Conservation (phyloP, 2,113 vertebrate genomes). For the Tachycineta bicolor region DNA sequence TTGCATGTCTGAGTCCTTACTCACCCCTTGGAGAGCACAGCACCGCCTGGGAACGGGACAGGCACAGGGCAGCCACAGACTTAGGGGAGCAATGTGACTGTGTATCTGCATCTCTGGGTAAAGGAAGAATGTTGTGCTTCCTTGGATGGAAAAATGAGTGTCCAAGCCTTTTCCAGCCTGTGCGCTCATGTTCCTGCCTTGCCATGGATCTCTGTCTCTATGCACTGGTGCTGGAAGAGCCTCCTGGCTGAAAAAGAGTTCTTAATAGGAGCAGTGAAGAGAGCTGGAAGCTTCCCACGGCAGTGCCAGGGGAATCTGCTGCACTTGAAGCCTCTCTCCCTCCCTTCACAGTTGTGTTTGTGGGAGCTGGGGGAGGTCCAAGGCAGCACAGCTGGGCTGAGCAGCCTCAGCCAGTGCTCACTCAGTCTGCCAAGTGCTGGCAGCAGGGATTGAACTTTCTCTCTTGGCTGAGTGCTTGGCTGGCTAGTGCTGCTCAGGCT, state of each 20-base stretch:
- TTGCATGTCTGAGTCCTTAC: constrained; percentile 28
- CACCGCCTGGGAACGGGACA: accelerated
- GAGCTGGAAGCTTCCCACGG: neutral
- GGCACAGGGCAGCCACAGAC: neutral
- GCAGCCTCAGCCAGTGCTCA: neutral
- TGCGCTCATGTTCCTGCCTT: neutral
- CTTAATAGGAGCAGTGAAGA: neutral
- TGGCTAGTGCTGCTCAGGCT: neutral
- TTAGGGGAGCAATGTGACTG: neutral
- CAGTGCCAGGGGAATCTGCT: neutral
- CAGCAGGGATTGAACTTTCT: neutral
- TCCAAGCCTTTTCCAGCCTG: neutral
- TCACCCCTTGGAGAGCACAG: neutral
- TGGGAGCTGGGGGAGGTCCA: neutral
- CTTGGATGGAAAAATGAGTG: neutral
- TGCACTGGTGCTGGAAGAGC: neutral
- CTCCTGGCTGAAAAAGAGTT: neutral
- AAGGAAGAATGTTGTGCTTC: neutral
- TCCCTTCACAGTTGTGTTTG: neutral
- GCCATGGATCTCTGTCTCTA: neutral
- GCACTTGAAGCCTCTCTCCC: neutral
- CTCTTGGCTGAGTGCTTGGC: neutral
- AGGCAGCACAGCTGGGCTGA: neutral
- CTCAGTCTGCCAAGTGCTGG: neutral
- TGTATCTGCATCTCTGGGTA: neutral